Evolutionary conservation across 2,113 vertebrate genomes (phyloP).

Genomic region (Notothenia rossii): DNA sequence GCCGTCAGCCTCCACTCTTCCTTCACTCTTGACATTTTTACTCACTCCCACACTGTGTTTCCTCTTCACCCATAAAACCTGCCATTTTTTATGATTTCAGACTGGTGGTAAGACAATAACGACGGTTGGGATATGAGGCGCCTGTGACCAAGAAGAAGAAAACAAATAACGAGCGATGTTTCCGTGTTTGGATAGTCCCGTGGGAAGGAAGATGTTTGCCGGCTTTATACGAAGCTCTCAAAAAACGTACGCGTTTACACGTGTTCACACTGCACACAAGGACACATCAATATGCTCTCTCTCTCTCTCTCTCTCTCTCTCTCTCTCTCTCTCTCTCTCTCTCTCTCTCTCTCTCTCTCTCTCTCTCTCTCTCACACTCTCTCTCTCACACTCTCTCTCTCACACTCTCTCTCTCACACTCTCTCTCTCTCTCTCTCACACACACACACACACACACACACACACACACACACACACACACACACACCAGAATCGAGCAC

Average conservation of each 20-base stretch:
- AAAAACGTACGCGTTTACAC: not conserved
- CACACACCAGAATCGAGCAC: not conserved
- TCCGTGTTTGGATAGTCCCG: not conserved
- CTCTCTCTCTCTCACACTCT: too few relatives aligned
- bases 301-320: too few relatives aligned
- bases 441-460: conserved; percentile 3
- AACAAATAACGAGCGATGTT: conserved; percentile 4
- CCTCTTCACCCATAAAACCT: conserved; percentile 58
- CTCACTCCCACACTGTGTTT: conserved; percentile 13
- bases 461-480: conserved; percentile 2
- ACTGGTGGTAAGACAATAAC: conserved; percentile 31
- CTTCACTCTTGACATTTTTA: conserved; percentile 49
- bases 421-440: too few relatives aligned
- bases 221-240: not conserved
- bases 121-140: not conserved
- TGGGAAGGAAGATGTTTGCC: not conserved
- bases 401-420: too few relatives aligned
- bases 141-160: conserved; percentile 9
- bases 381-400: too few relatives aligned
- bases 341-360: too few relatives aligned
- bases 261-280: not conserved
- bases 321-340: too few relatives aligned
- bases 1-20: conserved; percentile 29
- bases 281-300: conserved; percentile 6
- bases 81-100: conserved; percentile 54